Evolutionary conservation across 2,888 invertebrate genomes (phyloP), one percentile per base, ranked within the genome.

Genomic region (Anarsia innoxiella): DNA sequence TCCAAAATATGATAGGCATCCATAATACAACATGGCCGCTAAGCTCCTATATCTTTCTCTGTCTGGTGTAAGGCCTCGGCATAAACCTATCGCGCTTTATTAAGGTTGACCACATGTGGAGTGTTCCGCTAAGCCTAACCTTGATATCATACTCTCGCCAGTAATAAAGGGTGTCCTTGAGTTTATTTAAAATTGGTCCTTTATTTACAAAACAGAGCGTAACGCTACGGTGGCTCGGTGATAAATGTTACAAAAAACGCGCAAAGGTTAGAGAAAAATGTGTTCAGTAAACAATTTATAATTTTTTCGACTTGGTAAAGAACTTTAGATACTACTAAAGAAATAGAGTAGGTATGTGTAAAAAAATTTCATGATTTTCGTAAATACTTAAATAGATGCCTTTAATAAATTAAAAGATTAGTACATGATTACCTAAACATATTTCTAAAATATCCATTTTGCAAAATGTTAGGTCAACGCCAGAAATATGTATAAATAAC

Each of bases 1-100:
- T 83, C 83, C 83, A 83, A 83, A 83, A 84, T 83, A 84, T 84
- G 83, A 84, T 83, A 83, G 83, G 83, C 80, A 83, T 83, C 83
- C 83, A 83, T 84, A 84, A 82, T 78, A 79, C 82, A 84, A 84
- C 82, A 84, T 84, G 84, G 84, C 84, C 71, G 83, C 83, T 83
- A 80, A 83, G 82, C 80, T 71, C 67, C 59, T 79, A 72, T 65
- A 58, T 59, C 66, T 45, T 41, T 75, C 82, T 65, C 66, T 62
- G 57, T 82, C 74, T 47, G 60, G 44, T 77, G 39, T 45, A 51
- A 32, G 49, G 29, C 39, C 44, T 45, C 49, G 46, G 53, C 56
- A 62, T 80, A 72, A 62, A 43, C 57, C 71, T 59, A 59, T 84
- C 73, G 66, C 82, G 66, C 65, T 79, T 80, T 79, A 79, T 80